A percentile compares a stretch with the other conserved stretches of the same genome.
Conservation (phyloP, 2,888 invertebrate species). For the Subacronicta megacephala region DNA sequence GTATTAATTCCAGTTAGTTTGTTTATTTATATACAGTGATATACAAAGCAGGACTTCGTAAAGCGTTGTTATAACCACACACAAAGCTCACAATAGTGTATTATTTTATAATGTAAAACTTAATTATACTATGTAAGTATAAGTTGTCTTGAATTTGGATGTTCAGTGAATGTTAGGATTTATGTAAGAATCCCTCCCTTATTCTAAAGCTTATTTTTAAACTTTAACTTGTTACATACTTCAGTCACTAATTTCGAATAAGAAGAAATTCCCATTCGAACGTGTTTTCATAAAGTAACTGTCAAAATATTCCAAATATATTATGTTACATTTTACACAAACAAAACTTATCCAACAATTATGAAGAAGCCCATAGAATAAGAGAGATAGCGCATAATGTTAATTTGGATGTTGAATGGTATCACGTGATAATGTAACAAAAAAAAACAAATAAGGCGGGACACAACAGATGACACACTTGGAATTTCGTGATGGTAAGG, state of each 20-base stretch:
- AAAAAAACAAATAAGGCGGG: constrained; percentile 30
- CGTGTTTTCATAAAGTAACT: too few species aligned
- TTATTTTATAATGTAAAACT: constrained; percentile 48
- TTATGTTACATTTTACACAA: too few species aligned
- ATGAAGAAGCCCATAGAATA: neutral
- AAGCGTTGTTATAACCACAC: constrained; percentile 77
- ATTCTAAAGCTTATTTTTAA: too few species aligned
- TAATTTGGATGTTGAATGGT: constrained; percentile 28
- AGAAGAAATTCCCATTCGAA: too few species aligned
- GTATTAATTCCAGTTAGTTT: constrained; percentile 52
- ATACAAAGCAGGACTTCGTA: constrained; percentile 47
- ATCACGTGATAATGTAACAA: constrained; percentile 27
- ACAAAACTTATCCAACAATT: too few species aligned
- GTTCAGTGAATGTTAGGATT: constrained; percentile 37
- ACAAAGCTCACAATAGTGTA: constrained; percentile 73
- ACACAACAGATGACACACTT: constrained; percentile 21
- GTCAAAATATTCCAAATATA: too few species aligned
- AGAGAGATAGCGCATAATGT: constrained; percentile 8
- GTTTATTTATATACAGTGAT: constrained; percentile 56
- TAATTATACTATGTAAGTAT: constrained; percentile 39
- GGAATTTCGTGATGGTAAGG: constrained; percentile 32
- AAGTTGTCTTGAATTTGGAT: constrained; percentile 38
- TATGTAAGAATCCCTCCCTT: constrained; percentile 5
- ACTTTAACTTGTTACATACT: too few species aligned
- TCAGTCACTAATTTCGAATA: too few species aligned